phyloP scores from a whole-genome alignment of 2,888 invertebrate genomes.

The Eupithecia centaureata region DNA sequence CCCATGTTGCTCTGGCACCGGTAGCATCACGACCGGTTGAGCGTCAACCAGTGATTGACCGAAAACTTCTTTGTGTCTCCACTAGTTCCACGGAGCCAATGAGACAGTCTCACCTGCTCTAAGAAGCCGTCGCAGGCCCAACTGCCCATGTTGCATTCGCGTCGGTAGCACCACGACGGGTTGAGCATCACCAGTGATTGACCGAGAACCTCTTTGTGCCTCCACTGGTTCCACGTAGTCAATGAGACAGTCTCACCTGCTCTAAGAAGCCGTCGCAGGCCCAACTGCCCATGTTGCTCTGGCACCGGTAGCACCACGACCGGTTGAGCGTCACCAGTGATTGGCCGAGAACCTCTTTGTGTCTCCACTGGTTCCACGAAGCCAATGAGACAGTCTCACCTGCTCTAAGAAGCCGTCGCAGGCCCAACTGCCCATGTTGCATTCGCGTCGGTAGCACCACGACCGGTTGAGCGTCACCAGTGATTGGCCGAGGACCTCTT shows the following conservation, averaged over 20 bases:
- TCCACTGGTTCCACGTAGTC: background rate
- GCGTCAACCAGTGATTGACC: conserved; percentile 82
- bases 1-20: conserved; percentile 89
- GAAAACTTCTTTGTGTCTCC: too few species aligned
- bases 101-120: conserved; percentile 58
- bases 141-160: conserved; percentile 90
- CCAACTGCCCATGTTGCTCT: conserved; percentile 91
- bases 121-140: conserved; percentile 88
- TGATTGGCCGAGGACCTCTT: conserved; percentile 84
- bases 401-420: conserved; percentile 86
- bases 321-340: conserved; percentile 84
- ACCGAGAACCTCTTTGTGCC: conserved; percentile 83
- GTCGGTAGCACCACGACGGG: conserved; percentile 75
- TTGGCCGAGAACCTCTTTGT: conserved; percentile 83
- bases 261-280: conserved; percentile 87
- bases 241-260: conserved; percentile 53
- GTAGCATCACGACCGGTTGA: conserved; percentile 82
- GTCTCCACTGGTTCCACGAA: background rate
- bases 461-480: conserved; percentile 82
- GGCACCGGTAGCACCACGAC: conserved; percentile 79
- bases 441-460: conserved; percentile 85
- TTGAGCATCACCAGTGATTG: conserved; percentile 82
- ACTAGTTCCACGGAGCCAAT: background rate
- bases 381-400: conserved; percentile 47
- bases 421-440: conserved; percentile 89